Base-by-base conservation (phyloP, 2,797 vertebrate genomes). In the Pelodytes ibericus region DNA sequence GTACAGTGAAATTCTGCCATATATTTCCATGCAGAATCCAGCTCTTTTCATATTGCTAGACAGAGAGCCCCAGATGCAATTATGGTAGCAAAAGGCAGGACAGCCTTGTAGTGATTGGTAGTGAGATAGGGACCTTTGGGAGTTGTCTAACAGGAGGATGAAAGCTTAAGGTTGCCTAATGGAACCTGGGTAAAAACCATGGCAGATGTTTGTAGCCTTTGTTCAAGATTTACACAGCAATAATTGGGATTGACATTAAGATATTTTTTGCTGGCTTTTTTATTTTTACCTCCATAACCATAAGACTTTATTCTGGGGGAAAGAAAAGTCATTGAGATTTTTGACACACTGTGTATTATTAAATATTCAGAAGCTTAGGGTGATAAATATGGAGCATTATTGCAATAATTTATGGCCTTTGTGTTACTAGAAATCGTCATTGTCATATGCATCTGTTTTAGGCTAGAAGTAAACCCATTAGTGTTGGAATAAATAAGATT, bases 121-220 rank as follows among this genome's bases (percentile, higher is more conserved):
- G 72, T 79, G 77, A 79, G 77, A 62, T 57, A 56, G 44, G 69
- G 64, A 10, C 77, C 71, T 61, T 73, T 69, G 77, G 71, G 77
- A 79, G 44, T 69, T 74, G 77, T 79, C 77, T 72, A 68, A 74
- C 77, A 79, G 39, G 27, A 69, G 71, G 77, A 74, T 79, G 71
- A 79, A 79, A 71, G 71, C 64, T 58, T 25, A 69, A 58, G 63
- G 70, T 68, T 79, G 77, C 71, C 49, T 79, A 74, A 79, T 79
- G 77, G 77, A 79, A 71, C 64, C 59, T 69, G 77, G 70, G 56
- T 73, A 73, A 71, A n/a, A 31, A 73, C 57, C 26, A 47, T 62
- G 62, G 56, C 77, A 79, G 77, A 74, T 79, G 77, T 74, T 72
- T 73, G 71, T 73, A 68, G 58, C 71, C 71, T 79, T 73, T 79